These are phyloP conservation scores for Ptilonorhynchus violaceus DNA, from an alignment of 2,113 vertebrate genomes.

Conservation along the genomic window DNA sequence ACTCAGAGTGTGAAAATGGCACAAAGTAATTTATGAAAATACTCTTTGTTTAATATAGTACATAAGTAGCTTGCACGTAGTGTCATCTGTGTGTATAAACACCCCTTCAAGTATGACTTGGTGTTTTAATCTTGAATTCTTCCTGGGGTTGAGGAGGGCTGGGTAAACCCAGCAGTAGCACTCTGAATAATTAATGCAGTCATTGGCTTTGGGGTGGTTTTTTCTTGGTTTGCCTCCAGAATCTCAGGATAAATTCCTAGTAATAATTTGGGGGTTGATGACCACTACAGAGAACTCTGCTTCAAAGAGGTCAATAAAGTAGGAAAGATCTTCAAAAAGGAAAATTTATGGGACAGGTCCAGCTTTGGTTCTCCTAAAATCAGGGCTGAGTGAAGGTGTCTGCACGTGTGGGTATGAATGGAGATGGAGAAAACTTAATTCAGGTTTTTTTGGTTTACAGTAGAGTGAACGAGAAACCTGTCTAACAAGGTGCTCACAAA, in stretches of 20 bases:
- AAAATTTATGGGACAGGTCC: background rate
- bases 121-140: background rate
- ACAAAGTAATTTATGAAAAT: slow-evolving; percentile 19
- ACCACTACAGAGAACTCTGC: background rate
- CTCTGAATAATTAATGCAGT: background rate
- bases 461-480: background rate
- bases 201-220: background rate
- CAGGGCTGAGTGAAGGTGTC: background rate
- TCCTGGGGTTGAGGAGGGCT: background rate
- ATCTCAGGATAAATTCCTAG: background rate
- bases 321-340: background rate
- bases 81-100: background rate
- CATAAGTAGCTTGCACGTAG: background rate
- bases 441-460: background rate
- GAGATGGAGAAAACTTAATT: background rate
- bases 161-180: background rate
- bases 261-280: background rate
- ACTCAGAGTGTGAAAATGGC: background rate
- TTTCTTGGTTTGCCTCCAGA: background rate
- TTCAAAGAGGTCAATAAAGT: background rate
- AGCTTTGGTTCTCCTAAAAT: background rate
- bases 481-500: background rate
- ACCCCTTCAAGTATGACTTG: background rate
- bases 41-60: background rate
- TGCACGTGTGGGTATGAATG: fast-evolving